Percentiles rank a stretch among this genome's conserved stretches.
Conservation (phyloP, 2,797 vertebrate species). For the Furcifer pardalis region DNA sequence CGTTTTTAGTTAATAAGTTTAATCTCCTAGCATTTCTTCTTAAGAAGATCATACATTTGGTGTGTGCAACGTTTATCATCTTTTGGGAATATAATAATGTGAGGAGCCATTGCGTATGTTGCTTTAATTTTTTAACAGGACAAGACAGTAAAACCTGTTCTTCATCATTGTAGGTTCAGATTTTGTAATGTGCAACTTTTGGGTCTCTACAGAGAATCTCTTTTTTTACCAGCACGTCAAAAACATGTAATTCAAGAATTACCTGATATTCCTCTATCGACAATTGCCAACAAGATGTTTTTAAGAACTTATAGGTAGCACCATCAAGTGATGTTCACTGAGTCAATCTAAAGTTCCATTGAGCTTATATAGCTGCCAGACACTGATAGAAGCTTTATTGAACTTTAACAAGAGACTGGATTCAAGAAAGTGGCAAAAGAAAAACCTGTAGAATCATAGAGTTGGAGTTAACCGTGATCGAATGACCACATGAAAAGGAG, state of each 20-base stretch:
- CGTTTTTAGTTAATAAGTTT: too few species aligned
- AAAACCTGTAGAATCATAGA: background rate
- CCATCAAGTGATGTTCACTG: background rate
- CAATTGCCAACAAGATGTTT: background rate
- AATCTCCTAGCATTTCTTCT: too few species aligned
- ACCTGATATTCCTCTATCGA: background rate
- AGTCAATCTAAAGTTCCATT: background rate
- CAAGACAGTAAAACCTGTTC: background rate
- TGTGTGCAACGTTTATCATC: too few species aligned
- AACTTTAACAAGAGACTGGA: background rate
- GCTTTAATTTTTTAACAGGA: conserved; percentile 25
- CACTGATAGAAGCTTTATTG: background rate
- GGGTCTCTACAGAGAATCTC: too few species aligned
- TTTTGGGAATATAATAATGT: too few species aligned
- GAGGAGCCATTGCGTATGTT: too few species aligned
- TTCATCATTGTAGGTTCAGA: conserved; percentile 50
- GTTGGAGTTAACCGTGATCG: background rate
- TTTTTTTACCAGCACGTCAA: conserved; percentile 53
- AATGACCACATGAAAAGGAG: background rate
- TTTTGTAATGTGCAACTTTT: conserved; percentile 37
- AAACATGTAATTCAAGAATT: conserved; percentile 49
- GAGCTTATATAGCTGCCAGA: too few species aligned
- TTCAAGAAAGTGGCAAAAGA: background rate
- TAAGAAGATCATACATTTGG: too few species aligned
- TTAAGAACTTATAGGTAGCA: background rate